These are phyloP conservation scores for Nemopilema nomurai DNA, from an alignment of 30 jellyfish, hydroid and myxozoan species.

Conservation along the genomic window DNA sequence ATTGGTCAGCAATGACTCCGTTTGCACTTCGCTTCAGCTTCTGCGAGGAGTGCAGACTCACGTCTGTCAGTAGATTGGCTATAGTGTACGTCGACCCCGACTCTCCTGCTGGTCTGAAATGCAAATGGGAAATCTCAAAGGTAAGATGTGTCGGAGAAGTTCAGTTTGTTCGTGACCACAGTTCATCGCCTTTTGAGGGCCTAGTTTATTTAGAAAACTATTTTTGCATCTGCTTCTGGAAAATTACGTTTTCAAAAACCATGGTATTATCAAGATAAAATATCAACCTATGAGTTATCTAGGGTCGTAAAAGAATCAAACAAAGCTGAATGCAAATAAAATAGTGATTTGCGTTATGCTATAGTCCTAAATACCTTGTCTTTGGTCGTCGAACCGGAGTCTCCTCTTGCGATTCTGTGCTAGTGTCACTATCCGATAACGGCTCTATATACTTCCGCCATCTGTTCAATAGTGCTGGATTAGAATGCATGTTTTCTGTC, in stretches of 20 bases:
- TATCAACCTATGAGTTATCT: too few species aligned
- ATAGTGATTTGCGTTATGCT: neutral
- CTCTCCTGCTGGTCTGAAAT: conserved; percentile 67
- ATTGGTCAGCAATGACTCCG: conserved; percentile 11
- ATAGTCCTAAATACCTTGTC: conserved; percentile 15
- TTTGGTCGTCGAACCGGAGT: conserved; percentile 50
- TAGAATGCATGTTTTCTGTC: conserved; percentile 61
- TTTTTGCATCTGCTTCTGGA: too few species aligned
- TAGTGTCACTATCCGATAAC: conserved; percentile 77
- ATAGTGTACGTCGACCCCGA: conserved; percentile 65
- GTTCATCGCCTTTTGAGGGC: too few species aligned
- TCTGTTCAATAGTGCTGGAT: conserved; percentile 70
- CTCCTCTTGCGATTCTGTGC: conserved; percentile 58
- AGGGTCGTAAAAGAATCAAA: too few species aligned
- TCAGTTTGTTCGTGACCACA: neutral
- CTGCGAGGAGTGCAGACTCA: conserved; percentile 64
- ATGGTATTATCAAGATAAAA: too few species aligned
- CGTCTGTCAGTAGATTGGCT: conserved; percentile 64
- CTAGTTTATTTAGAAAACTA: too few species aligned
- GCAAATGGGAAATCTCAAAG: neutral
- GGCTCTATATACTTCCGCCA: conserved; percentile 98
- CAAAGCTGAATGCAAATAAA: too few species aligned
- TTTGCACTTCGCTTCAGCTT: conserved; percentile 67
- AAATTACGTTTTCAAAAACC: too few species aligned
- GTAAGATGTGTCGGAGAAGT: too few species aligned